Evolutionary conservation across 2,888 invertebrate species (phyloP).

Genomic region (Geophilus truncorum): DNA sequence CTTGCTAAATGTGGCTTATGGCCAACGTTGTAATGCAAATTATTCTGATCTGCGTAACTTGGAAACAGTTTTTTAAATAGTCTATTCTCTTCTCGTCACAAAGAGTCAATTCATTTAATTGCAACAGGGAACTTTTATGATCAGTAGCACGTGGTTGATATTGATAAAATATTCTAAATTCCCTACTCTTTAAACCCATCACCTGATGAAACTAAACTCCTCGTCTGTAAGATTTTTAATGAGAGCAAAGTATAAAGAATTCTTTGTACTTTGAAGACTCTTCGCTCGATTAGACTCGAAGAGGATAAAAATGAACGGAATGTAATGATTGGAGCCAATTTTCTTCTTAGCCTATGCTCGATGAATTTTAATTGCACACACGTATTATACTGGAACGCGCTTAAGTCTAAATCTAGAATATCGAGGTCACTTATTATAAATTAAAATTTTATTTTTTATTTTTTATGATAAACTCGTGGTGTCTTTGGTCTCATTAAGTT

Average conservation of each 20-base stretch:
- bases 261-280: background rate
- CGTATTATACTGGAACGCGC: background rate
- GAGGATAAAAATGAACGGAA: background rate
- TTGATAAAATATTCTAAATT: background rate
- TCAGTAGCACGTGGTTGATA: background rate
- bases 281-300: background rate
- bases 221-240: background rate
- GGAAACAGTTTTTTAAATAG: background rate
- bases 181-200: background rate
- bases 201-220: background rate
- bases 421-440: too few species aligned
- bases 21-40: too few species aligned
- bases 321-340: constrained; percentile 1
- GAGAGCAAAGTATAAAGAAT: background rate
- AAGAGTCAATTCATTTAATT: background rate
- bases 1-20: too few species aligned
- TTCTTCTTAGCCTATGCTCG: background rate
- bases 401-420: background rate
- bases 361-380: background rate
- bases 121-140: background rate
- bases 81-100: background rate
- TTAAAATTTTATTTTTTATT: background rate
- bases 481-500: background rate
- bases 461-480: background rate
- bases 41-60: background rate